Evolutionary conservation across 2,797 vertebrate genomes (phyloP), one percentile per base, ranked within the genome.

Genomic region (Megalops cyprinoides): DNA sequence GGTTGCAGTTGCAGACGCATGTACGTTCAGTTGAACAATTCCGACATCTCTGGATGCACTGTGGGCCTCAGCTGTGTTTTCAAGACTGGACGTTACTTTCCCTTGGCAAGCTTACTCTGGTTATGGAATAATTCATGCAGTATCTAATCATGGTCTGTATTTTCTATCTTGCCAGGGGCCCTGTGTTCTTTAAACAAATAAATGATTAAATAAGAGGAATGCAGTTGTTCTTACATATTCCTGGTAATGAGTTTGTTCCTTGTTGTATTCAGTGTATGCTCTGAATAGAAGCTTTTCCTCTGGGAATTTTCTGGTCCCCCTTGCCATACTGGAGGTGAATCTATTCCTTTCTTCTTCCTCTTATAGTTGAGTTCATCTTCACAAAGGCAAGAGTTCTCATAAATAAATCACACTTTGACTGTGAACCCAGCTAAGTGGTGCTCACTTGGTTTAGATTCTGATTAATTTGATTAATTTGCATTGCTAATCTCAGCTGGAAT

Each of bases 141-240:
- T 71, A 42, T 73, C 37, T 44, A 1, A 73, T 44, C 12, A 31
- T 74, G 39, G 10, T 9, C 20, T 42, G 4, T 51, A 92, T 82
- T 83, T 31, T 74, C 31, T 87, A 89, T 91, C 85, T 90, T 93
- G 88, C 71, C 58, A 90, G 89, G 88, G 92, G 89, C 85, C 84
- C 87, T 85, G 87, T 42, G 84, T 79, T 84, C 82, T 91, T 90
- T 90, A 92, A 87, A 92, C 88, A 92, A 85, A 89, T 87, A 90
- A 91, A 85, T 56, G 12, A 67, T 65, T 49, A 78, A 46, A 67
- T 67, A 4, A 42, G 44, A 65, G 18, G 25, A 12, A 49, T 78
- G 44, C 60, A 34, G 44, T 78, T 49, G 51, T 67, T 78, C 28
- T 34, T 78, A 51, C 28, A 56, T 20, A 8, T 55, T 56, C 31